phyloP scores from a whole-genome alignment of 2,113 vertebrate genomes.

The Nannospalax galili region DNA sequence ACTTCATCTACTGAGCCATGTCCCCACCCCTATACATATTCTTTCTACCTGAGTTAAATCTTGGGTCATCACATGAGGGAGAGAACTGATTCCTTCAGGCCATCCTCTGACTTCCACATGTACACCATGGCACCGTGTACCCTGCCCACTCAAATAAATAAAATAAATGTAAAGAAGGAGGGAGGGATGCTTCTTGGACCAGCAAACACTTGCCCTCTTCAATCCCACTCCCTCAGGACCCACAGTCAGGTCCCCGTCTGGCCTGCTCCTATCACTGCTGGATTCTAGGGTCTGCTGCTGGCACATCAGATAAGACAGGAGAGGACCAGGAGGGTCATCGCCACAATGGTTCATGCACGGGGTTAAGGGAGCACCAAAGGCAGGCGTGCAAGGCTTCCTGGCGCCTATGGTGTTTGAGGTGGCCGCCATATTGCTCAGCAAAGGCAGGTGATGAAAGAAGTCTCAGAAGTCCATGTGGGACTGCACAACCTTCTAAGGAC shows the following conservation, averaged over 20 bases:
- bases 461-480: no score
- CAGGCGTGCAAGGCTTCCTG: no score
- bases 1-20: not conserved
- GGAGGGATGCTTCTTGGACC: not conserved
- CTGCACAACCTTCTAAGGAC: no score
- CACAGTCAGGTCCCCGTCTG: no score
- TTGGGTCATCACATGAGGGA: not conserved
- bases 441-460: no score
- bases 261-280: no score
- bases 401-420: no score
- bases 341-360: fast-evolving
- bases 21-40: not conserved
- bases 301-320: no score
- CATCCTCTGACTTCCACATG: not conserved
- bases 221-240: not conserved
- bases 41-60: not conserved
- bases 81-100: not conserved
- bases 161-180: not conserved
- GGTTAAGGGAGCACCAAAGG: no score
- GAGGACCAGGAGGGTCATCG: no score
- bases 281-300: no score
- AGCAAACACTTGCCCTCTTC: not conserved
- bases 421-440: no score
- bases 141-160: not conserved
- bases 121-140: not conserved